These are phyloP conservation scores for Panagrolaimus sp. DNA, from an alignment of 1,140 invertebrate genomes.

Conservation along the genomic window DNA sequence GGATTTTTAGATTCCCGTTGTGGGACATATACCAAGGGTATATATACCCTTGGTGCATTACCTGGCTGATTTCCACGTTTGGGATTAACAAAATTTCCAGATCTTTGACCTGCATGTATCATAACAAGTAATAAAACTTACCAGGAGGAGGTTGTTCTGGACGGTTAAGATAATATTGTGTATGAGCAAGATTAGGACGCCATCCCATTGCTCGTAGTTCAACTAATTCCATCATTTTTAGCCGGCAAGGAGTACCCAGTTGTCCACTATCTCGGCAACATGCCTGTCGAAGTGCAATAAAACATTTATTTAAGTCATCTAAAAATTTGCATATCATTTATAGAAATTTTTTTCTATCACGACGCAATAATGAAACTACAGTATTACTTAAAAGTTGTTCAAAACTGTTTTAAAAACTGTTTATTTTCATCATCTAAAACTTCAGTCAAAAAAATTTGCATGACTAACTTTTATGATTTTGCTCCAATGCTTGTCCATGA, in stretches of 20 bases:
- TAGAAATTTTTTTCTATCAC: constrained; percentile 1
- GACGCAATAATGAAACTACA: neutral
- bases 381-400: neutral
- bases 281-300: constrained; percentile 52
- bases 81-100: too few relatives aligned
- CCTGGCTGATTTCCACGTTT: neutral
- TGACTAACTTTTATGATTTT: constrained; percentile 51
- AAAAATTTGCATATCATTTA: constrained; percentile 15
- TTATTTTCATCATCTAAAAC: neutral
- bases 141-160: constrained; percentile 29
- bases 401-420: neutral
- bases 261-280: constrained; percentile 53
- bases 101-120: too few relatives aligned
- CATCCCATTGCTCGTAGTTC: constrained; percentile 54
- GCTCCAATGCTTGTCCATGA: constrained; percentile 42
- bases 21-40: too few relatives aligned
- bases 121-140: neutral
- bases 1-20: too few relatives aligned
- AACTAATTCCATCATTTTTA: constrained; percentile 55
- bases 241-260: constrained; percentile 51
- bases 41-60: too few relatives aligned
- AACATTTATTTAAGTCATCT: constrained; percentile 54
- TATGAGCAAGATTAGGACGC: constrained; percentile 52
- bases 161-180: constrained; percentile 51
- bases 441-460: neutral